Conservation (phyloP, 2,113 vertebrate genomes). For the Dipodomys merriami region DNA sequence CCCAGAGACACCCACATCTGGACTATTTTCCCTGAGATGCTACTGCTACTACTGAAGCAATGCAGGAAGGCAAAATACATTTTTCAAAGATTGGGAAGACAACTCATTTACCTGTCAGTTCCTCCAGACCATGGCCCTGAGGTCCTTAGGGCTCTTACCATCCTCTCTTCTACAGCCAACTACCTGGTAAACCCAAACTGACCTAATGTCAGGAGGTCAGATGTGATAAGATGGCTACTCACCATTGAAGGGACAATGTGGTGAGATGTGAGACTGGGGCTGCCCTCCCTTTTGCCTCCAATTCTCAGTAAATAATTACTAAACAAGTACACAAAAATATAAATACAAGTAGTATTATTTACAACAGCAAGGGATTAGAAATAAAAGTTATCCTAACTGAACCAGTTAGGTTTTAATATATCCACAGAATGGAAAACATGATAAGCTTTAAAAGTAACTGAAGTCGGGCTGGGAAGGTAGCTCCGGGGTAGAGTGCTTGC, state of each 20-base stretch:
- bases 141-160: not conserved
- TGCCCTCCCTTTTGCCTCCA: not conserved
- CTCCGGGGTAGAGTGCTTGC: no score
- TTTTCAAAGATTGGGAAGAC: not conserved
- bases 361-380: not conserved
- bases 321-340: not conserved
- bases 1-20: not conserved
- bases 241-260: not conserved
- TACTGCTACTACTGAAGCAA: not conserved
- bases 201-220: not conserved
- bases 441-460: not conserved
- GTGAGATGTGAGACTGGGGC: not conserved
- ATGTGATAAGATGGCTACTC: not conserved
- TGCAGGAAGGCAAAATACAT: not conserved
- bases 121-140: not conserved
- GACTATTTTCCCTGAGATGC: not conserved
- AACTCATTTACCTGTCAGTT: not conserved
- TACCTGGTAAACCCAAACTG: not conserved
- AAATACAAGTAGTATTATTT: not conserved
- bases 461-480: no score
- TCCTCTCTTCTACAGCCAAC: not conserved
- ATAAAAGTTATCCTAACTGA: not conserved
- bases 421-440: not conserved
- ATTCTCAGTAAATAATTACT: not conserved
- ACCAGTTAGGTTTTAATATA: not conserved